A percentile compares a stretch with the other conserved stretches of the same genome.
These are phyloP conservation scores for Anastrepha ludens DNA, from an alignment of 1,140 invertebrate species.

Conservation along the genomic window DNA sequence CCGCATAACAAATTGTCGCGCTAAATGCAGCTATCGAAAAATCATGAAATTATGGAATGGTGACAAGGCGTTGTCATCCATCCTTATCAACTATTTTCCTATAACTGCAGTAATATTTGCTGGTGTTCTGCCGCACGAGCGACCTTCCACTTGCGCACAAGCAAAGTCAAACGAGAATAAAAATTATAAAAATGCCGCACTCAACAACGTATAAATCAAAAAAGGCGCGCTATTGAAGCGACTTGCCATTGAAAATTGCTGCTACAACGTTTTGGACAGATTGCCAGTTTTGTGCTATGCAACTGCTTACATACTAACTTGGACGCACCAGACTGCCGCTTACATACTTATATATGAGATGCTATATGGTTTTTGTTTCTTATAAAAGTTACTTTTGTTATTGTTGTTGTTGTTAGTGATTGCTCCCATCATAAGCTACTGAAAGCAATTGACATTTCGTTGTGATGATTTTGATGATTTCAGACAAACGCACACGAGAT, in stretches of 20 bases:
- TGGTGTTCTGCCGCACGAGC: background rate
- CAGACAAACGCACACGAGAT: constrained; percentile 60
- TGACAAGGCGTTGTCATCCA: constrained; percentile 17
- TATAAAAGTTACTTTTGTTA: no score
- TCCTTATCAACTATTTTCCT: background rate
- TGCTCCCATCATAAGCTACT: background rate
- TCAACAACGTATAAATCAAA: background rate
- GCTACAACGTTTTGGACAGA: constrained; percentile 70
- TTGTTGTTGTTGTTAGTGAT: background rate
- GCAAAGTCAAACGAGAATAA: background rate
- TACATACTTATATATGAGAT: no score
- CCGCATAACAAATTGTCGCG: constrained; percentile 14
- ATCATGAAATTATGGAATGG: constrained; percentile 44
- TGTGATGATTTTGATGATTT: constrained; percentile 33
- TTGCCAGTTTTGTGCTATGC: constrained; percentile 69
- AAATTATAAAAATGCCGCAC: background rate
- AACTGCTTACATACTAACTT: constrained; percentile 42
- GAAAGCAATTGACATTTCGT: constrained; percentile 28
- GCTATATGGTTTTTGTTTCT: no score
- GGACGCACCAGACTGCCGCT: background rate
- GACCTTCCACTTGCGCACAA: background rate
- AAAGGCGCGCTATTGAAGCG: constrained; percentile 11
- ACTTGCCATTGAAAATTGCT: constrained; percentile 68
- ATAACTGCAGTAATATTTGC: background rate
- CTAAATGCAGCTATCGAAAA: constrained; percentile 50